phyloP scores from a whole-genome alignment of 2,113 vertebrate genomes.

The Callithrix jacchus region DNA sequence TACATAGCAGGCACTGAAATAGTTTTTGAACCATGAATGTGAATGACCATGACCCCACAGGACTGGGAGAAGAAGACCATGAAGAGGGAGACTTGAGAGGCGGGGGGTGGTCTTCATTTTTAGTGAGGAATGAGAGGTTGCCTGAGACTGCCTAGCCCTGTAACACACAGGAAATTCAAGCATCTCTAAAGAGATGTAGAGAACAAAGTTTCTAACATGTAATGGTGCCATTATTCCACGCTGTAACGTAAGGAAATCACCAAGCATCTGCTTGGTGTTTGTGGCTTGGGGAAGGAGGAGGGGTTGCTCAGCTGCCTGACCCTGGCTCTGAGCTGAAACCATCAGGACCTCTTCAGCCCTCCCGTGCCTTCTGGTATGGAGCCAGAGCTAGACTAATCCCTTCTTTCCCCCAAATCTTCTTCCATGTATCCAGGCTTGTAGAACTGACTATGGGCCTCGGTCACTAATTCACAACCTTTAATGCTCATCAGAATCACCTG shows the following conservation, averaged over 20 bases:
- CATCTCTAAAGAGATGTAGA: not conserved
- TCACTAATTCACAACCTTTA: not conserved
- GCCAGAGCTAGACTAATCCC: not conserved
- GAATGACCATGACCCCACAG: not conserved
- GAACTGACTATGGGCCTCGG: not conserved
- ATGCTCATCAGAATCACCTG: not conserved
- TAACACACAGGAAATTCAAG: too few relatives aligned
- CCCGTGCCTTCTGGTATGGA: not conserved
- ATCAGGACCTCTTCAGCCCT: not conserved
- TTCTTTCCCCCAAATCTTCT: not conserved
- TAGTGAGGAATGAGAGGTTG: not conserved
- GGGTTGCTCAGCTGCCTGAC: not conserved
- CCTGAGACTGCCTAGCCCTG: not conserved
- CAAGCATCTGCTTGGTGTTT: not conserved
- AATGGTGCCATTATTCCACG: not conserved
- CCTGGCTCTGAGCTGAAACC: not conserved
- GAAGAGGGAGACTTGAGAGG: not conserved
- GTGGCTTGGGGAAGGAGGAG: not conserved
- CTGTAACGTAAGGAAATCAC: not conserved
- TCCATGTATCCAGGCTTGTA: not conserved
- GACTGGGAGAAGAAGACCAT: not conserved
- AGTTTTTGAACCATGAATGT: not conserved
- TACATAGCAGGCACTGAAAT: not conserved
- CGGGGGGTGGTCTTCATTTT: not conserved
- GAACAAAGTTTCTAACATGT: not conserved